Base-by-base conservation (phyloP, 2,113 vertebrate species). In the Gadus chalcogrammus region DNA sequence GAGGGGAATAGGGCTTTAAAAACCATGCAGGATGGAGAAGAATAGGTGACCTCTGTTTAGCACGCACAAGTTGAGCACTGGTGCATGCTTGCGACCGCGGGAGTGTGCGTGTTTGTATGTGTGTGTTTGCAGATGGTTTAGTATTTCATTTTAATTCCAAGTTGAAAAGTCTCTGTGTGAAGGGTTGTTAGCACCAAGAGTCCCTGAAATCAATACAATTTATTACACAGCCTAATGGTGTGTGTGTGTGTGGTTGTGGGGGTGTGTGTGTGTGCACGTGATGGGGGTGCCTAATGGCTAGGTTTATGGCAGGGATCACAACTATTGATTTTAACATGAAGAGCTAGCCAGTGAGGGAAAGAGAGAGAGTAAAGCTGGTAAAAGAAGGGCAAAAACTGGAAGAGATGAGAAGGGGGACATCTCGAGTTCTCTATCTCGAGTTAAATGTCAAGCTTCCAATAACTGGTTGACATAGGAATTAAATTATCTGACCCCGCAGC, bases 81-180 rank as follows among this genome's bases (percentile, higher is more conserved):
- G 20, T 48, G 64, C 12, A 42, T 48, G 64, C 11, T 1, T 52
- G 64, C 11, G 38, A 48, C 31, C 20, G 35, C 27, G 65, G 22
- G 18, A 53, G 65, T 53, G 65, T 53, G 65, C 15, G 24, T 55
- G 53, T 31, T 2, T 61, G 38, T 61, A 20, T 9, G 4, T 53
- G 69, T 17, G 48, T 55, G 42, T 20, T 20, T 48, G 64, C 13
- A n/a, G 22, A 22, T 55, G 66, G 71, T 84, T 73, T 61, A 92
- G 91, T 90, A 93, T 93, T 90, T 93, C 67, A 78, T 92, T 95
- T 94, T 89, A 93, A 94, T 95, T 94, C 91, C 88, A 88, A 80
- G 82, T 85, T 76, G 60, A 90, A 88, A 81, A 85, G 64, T 90
- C 82, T 87, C 82, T 61, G 77, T 70, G 68, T 70, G 72, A 68